Conservation (phyloP, 2,113 vertebrate species). For the Pogona vitticeps region DNA sequence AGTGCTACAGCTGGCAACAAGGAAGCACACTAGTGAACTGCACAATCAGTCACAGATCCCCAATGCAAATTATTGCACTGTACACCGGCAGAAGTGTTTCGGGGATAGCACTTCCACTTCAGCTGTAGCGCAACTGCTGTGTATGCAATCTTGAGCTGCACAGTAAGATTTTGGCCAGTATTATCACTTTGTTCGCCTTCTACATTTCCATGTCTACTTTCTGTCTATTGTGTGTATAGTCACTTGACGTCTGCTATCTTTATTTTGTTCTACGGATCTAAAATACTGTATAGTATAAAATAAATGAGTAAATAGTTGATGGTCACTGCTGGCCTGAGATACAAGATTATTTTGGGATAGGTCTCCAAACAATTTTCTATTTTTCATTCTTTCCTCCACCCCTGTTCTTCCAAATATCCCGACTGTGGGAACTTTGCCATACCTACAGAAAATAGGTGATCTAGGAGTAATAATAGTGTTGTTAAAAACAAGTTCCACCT, state of each 20-base stretch:
- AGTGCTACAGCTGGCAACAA: too few relatives aligned
- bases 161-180: too few relatives aligned
- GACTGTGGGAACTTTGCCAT: background rate
- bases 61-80: too few relatives aligned
- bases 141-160: too few relatives aligned
- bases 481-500: background rate
- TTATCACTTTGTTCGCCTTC: background rate
- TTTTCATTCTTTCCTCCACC: background rate
- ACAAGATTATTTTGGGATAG: background rate
- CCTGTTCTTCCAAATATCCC: too few relatives aligned
- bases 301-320: background rate
- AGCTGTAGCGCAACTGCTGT: too few relatives aligned
- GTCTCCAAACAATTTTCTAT: background rate
- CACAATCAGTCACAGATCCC: too few relatives aligned
- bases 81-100: too few relatives aligned
- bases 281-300: background rate
- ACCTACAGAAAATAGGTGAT: too few relatives aligned
- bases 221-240: background rate
- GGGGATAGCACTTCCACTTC: too few relatives aligned
- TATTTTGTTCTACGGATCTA: background rate
- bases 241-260: background rate
- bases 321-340: background rate
- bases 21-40: too few relatives aligned
- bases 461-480: background rate
- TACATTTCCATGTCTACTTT: background rate